Base-by-base conservation (phyloP, 92 coral and sea anemone species). In the Pocillopora meandrina region DNA sequence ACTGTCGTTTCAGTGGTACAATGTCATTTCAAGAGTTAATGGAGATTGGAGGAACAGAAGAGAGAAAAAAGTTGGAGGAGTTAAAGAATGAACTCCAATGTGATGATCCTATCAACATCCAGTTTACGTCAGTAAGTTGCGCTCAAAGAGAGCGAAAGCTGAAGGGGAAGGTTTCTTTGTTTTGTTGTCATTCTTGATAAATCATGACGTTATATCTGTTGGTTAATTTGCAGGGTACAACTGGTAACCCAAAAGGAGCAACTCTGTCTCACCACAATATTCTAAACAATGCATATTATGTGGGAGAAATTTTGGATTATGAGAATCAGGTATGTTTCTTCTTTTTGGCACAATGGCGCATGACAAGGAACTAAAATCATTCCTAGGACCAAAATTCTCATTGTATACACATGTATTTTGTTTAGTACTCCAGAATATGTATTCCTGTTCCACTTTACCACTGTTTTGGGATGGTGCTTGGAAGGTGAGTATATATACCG, bases 381-480 rank as follows among this genome's bases (percentile, higher is more conserved):
- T 42, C 52, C 10, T 19, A 12, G 18, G 62, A 2, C 62, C 14
- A 12, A 12, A 12, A 59, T 10, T 59, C 62, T 59, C 62, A 59
- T 10, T 59, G 14, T 2, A 59, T 1, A 59, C 62, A 59, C 0
- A 59, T 59, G 62, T 16, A 7, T 20, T 52, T 42, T 77, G 80
- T 76, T 18, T 81, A 95, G 97, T 83, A 81, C 80, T 75, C 97
- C 64, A 92, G 92, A 56, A 81, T 97, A 56, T 97, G 99, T 67
- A 86, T 92, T 23, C 97, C 99, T 20, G 99, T 97, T 52, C 99
- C 99, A 17, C 90, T 97, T 16, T 97, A 97, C 77, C 99, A 97
- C 78, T 97, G 99, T 72, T 97, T 97, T 97, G 99, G 94, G 58
- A 97, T 97, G 99, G 99, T 97, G 36, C 87, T 95, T 65, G 99